These are phyloP conservation scores for Apteryx owenii DNA, from an alignment of 2,113 vertebrate genomes.

Conservation along the genomic window DNA sequence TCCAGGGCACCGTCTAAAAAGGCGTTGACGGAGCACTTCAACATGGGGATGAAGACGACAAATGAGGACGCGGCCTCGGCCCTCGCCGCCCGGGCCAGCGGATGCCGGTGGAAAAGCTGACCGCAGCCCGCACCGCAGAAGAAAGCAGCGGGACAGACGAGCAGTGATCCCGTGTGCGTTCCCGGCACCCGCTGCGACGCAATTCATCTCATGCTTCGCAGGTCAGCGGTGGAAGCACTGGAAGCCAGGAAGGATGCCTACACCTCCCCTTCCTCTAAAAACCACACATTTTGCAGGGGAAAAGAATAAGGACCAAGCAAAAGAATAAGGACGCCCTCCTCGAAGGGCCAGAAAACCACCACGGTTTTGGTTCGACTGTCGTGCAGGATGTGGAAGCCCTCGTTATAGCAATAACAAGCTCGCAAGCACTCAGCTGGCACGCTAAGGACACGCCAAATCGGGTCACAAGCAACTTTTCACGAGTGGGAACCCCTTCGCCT, in stretches of 20 bases:
- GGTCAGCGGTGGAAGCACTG: rapidly evolving
- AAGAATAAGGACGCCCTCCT: constrained; percentile 26
- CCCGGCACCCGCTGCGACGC: rapidly evolving
- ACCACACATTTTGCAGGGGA: neutral
- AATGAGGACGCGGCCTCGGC: rapidly evolving
- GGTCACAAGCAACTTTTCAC: constrained; percentile 6
- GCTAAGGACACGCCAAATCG: neutral
- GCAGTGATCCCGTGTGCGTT: neutral
- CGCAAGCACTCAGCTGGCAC: constrained; percentile 17
- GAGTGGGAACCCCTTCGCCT: constrained; percentile 21
- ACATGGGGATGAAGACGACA: neutral
- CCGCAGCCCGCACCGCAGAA: neutral
- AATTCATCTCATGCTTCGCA: neutral
- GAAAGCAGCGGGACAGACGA: rapidly evolving
- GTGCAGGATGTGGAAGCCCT: constrained; percentile 60
- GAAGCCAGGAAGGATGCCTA: neutral
- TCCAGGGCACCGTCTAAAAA: neutral
- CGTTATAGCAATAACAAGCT: constrained; percentile 8
- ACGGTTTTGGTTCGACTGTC: neutral
- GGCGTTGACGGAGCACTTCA: neutral
- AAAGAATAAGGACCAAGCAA: neutral
- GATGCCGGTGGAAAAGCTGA: neutral
- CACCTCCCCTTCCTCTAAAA: neutral
- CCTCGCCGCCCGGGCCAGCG: neutral
- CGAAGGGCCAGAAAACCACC: constrained; percentile 41